A percentile compares a stretch with the other conserved stretches of the same genome.
These are phyloP conservation scores for Erpornis zantholeuca DNA, from an alignment of 2,113 vertebrate species.

Conservation along the genomic window DNA sequence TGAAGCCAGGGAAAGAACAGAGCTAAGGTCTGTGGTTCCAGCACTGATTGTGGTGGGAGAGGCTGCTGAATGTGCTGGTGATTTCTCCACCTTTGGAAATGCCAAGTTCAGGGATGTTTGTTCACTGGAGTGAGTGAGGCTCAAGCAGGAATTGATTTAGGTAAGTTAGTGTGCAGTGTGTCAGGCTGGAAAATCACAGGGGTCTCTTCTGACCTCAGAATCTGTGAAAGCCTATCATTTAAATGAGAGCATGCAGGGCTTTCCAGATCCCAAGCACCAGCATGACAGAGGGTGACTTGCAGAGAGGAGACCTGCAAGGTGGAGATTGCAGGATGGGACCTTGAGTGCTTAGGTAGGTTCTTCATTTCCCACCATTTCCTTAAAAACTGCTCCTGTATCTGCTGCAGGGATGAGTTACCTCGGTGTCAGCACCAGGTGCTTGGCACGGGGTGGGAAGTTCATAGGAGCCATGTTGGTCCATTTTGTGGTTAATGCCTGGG, in stretches of 20 bases:
- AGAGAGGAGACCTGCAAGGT: neutral
- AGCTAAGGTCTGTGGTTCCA: rapidly evolving
- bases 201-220: neutral
- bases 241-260: neutral
- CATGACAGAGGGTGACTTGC: neutral
- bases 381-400: neutral
- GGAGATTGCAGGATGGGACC: neutral
- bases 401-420: neutral
- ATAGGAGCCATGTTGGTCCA: rapidly evolving
- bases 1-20: neutral
- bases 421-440: neutral
- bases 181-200: neutral
- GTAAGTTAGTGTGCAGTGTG: neutral
- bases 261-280: neutral
- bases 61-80: neutral
- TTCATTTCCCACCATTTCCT: neutral
- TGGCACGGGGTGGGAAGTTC: neutral
- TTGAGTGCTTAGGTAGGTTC: rapidly evolving
- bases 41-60: neutral
- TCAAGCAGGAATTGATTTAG: neutral
- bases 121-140: rapidly evolving
- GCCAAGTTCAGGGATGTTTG: neutral
- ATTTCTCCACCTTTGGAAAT: neutral
- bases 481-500: neutral
- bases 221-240: neutral